Percentiles rank a stretch among this genome's conserved stretches.
Evolutionary conservation across 1,140 invertebrate genomes (phyloP).

Genomic region (Notospermus geniculatus): DNA sequence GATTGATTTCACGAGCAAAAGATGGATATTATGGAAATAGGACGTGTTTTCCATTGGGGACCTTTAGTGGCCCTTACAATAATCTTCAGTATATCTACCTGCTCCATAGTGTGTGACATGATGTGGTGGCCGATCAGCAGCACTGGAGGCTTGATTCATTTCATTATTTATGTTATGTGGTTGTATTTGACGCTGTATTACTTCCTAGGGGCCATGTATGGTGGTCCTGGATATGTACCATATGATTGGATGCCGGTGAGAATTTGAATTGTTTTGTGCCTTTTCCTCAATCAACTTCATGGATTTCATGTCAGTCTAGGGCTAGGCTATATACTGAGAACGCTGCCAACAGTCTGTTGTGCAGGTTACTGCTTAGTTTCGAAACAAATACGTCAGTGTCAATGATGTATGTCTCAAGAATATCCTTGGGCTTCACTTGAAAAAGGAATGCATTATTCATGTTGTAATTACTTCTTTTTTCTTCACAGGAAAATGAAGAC

Average conservation of each 20-base stretch:
- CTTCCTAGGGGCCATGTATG: conserved; percentile 81
- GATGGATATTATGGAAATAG: conserved; percentile 4
- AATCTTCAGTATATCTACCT: conserved; percentile 49
- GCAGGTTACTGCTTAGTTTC: not conserved
- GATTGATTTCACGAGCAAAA: too few relatives aligned
- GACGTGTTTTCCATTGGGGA: conserved; percentile 56
- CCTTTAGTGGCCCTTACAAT: conserved; percentile 55
- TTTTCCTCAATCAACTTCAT: not conserved
- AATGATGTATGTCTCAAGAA: not conserved
- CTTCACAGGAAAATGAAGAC: conserved; percentile 51
- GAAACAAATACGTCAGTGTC: not conserved
- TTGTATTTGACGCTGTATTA: conserved; percentile 76
- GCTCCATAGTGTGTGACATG: conserved; percentile 38
- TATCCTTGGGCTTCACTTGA: conserved; percentile 32
- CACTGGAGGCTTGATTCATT: conserved; percentile 45
- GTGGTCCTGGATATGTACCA: conserved; percentile 85
- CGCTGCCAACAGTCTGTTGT: too few relatives aligned
- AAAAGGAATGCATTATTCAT: conserved; percentile 17
- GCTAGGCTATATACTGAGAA: not conserved
- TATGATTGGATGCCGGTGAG: conserved; percentile 80
- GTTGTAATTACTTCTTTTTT: conserved; percentile 22
- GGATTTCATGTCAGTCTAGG: not conserved
- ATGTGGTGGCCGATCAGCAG: conserved; percentile 54
- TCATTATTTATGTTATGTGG: conserved; percentile 55
- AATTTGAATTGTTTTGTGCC: conserved; percentile 21